Base-by-base conservation (phyloP, 2,797 vertebrate genomes). In the Acrocephalus scirpaceus region DNA sequence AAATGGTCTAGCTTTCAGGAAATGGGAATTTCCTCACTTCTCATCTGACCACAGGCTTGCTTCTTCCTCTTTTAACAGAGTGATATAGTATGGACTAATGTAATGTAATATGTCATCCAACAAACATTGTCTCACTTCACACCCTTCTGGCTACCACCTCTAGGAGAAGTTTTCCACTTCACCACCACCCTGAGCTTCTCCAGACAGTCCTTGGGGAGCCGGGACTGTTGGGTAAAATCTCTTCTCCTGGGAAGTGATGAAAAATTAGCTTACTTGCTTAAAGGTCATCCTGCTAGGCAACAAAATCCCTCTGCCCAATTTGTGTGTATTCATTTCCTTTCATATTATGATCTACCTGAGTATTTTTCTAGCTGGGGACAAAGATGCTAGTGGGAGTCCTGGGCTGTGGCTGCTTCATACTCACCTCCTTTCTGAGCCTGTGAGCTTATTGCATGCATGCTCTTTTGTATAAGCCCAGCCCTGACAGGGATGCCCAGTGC, bases 11-110 rank as follows among this genome's bases (percentile, higher is more conserved):
- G 48, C 71, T 89, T 85, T 92, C 75, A 62, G 47, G 40, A 82
- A 72, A 66, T 4, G 36, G 58, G 56, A 44, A 85, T 95, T 92
- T 93, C 67, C 30, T 91, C 60, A 32, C 66, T 86, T 93, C 48
- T 93, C 45, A 77, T 91, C 74, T 91, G 78, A 84, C 89, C 5
- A 1, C 48, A 92, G 45, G 30, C 69, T 89, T 79, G 45, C 47
- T 51, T 89, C 36, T 89, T 91, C n/a, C 44, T 14, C 23, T 94
- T 85, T 84, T 66, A 85, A 85, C 44, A 42, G 16, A 44, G 62
- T 62, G n/a, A 70, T 70, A 73, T 34, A 82, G 36, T 48, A 86
- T 70, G 60, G 58, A 45, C 44, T 78, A 75, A 66, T 23, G 34
- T 51, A 76, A 18, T 65, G 22, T 50, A 75, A 88, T 90, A 62